These are phyloP conservation scores for Idris sp. DNA, from an alignment of 1,140 invertebrate species.

Conservation along the genomic window DNA sequence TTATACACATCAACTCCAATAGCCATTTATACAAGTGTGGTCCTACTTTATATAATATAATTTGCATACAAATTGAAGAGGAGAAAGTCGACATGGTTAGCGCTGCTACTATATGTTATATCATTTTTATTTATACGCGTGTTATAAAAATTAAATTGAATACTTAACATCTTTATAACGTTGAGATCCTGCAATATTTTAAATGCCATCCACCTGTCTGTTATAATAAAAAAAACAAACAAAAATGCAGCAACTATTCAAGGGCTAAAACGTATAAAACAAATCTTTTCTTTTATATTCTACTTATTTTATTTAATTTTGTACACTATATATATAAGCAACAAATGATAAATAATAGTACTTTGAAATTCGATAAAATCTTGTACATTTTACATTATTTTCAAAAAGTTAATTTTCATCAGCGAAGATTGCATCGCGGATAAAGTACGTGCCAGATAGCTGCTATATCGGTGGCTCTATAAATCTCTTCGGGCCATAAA, in stretches of 20 bases:
- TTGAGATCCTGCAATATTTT: no score
- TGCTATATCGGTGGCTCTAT: slow-evolving; percentile 69
- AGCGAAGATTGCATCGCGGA: slow-evolving; percentile 65
- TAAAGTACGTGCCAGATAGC: slow-evolving; percentile 63
- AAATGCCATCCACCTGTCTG: no score
- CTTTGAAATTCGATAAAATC: no score
- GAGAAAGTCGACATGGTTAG: slow-evolving; percentile 41
- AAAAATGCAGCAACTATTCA: no score
- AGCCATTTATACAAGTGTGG: slow-evolving; percentile 34
- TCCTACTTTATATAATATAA: slow-evolving; percentile 48
- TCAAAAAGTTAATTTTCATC: slow-evolving; percentile 65
- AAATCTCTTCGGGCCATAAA: slow-evolving; percentile 77
- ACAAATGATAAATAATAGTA: no score
- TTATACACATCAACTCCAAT: slow-evolving; percentile 31
- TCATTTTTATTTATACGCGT: slow-evolving; percentile 24
- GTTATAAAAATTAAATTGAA: slow-evolving; percentile 41
- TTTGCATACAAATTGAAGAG: slow-evolving; percentile 53
- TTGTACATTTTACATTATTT: no score
- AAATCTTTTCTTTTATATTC: no score
- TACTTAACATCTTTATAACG: no score
- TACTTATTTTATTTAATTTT: no score
- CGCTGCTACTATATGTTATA: slow-evolving; percentile 26
- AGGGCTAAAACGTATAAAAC: no score
- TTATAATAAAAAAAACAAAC: no score
- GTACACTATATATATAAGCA: no score